Evolutionary conservation across 2,113 vertebrate species (phyloP).

Genomic region (Tachysurus fulvidraco): DNA sequence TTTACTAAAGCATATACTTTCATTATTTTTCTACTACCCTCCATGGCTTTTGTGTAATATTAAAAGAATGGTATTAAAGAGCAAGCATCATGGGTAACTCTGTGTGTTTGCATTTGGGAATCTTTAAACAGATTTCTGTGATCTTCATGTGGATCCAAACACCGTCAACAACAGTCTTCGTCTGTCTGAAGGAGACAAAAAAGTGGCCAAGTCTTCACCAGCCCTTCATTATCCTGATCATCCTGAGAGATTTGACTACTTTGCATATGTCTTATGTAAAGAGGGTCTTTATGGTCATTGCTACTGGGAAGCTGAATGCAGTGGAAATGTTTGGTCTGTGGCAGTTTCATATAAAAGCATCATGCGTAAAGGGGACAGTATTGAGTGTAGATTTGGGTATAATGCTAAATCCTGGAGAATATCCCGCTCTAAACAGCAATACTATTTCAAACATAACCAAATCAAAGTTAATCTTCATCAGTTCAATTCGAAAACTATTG

Average conservation of each 20-base stretch:
- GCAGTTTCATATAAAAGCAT: constrained; percentile 39
- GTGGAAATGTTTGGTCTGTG: neutral
- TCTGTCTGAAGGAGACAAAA: constrained; percentile 43
- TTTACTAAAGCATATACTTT: neutral
- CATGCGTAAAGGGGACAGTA: neutral
- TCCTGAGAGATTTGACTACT: neutral
- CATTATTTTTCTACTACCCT: neutral
- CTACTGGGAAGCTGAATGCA: constrained; percentile 46
- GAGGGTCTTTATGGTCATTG: constrained; percentile 26
- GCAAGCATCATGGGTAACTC: neutral
- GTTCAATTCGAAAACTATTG: constrained; percentile 61
- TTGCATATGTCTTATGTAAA: neutral
- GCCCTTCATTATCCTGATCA: constrained; percentile 1
- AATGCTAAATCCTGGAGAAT: constrained; percentile 50
- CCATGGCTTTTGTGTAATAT: neutral
- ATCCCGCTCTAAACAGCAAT: constrained; percentile 65
- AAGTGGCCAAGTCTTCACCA: accelerated
- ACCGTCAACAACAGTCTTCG: neutral
- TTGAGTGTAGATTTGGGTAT: constrained; percentile 25
- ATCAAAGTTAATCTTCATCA: constrained; percentile 40
- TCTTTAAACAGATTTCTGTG: constrained; percentile 38
- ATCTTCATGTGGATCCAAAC: constrained; percentile 26
- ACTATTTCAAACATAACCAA: constrained; percentile 69
- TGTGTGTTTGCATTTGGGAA: neutral
- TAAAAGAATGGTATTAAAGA: neutral